These are phyloP conservation scores for Corapipo altera DNA, from an alignment of 2,113 vertebrate species.

Conservation along the genomic window DNA sequence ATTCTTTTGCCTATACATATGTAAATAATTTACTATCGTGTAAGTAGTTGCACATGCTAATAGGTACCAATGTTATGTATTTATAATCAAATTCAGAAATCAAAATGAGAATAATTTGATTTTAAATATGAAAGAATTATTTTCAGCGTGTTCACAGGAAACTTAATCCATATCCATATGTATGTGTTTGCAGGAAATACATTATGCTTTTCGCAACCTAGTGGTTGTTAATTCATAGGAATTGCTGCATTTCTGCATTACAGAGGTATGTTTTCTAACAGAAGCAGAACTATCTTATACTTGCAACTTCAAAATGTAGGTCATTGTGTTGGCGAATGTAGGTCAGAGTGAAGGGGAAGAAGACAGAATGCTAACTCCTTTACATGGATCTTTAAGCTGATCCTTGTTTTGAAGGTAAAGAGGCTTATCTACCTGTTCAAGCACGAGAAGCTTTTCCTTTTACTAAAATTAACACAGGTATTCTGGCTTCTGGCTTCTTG, in stretches of 20 bases:
- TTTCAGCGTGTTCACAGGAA: not conserved
- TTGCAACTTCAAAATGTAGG: constrained; percentile 50
- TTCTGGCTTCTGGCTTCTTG: constrained; percentile 34
- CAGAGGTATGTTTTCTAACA: not conserved
- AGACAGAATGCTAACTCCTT: constrained; percentile 50
- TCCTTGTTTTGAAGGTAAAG: constrained; percentile 61
- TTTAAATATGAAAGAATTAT: constrained; percentile 33
- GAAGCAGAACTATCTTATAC: constrained; percentile 27
- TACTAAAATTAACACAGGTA: constrained; percentile 53
- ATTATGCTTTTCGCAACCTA: not conserved
- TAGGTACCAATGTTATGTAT: not conserved
- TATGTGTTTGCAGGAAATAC: constrained; percentile 21
- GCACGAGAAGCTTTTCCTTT: constrained; percentile 67
- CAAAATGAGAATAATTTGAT: not conserved
- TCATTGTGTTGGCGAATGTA: constrained; percentile 54
- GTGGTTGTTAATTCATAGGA: not conserved
- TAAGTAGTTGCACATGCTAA: not conserved
- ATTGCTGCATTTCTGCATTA: constrained; percentile 3
- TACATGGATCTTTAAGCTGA: constrained; percentile 65
- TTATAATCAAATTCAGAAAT: not conserved
- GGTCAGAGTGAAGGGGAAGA: constrained; percentile 56
- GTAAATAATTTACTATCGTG: not conserved
- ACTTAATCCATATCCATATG: constrained; percentile 17
- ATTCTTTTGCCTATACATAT: not conserved
- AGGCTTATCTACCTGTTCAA: constrained; percentile 64